Evolutionary conservation across 35 echinoderm and acorn worm genomes (phyloP), one percentile per base, ranked within the genome.

Genomic region (Heliocidaris erythrogramma): DNA sequence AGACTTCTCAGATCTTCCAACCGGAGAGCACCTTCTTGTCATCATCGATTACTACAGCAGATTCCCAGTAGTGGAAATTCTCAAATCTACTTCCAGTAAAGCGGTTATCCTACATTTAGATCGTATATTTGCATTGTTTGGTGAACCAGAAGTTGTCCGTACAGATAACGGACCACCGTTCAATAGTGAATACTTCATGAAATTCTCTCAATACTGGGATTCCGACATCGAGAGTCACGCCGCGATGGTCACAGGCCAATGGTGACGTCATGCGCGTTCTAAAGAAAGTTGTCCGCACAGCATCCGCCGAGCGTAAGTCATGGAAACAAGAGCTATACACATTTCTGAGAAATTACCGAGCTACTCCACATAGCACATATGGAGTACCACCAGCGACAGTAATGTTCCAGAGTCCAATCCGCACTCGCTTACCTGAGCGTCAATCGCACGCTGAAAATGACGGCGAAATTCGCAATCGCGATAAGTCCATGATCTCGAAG

Each of bases 91-190:
- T 48, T 98, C 97, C 31, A 96, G 96, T 12, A 94, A 97, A 93
- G 95, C 96, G 32, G 94, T 95, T 30, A 97, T 98, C 32, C 94
- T 96, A 7, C 95, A 95, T 48, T 88, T 97, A 8, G 96, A 98
- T 71, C 65, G 78, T 14, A 88, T 97, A 35, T 98, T 95, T 95
- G 71, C 97, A 61, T 60, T 53, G 30, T 96, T 95, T 84, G 97
- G 97, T 69, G 93, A 95, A 59, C 97, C 97, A 60, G 59, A 92
- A 93, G 85, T 95, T 29, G 94, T 98, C 49, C 95, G 95, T 47
- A 88, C 90, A 18, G 97, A 98, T 88, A 98, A 98, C 85, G 96
- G 96, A 35, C 97, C 97, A 78, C 97, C 97, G 60, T 95, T 95
- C 90, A 91, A 92, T 78, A 93, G 96, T 14, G 49, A 95, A 91